Evolutionary conservation across 1,140 invertebrate genomes (phyloP).

Genomic region (Aphis gossypii): DNA sequence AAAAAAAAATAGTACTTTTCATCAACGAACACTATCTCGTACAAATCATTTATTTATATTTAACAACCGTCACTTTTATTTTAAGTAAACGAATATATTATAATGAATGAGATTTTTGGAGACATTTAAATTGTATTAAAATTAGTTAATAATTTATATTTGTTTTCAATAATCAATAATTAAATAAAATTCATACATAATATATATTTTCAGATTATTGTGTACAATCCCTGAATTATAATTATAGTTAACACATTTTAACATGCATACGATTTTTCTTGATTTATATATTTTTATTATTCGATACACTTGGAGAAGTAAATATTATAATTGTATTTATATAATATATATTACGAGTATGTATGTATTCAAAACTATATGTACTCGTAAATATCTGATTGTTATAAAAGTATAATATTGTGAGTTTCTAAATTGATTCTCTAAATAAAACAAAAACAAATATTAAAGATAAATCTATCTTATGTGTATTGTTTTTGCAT

Average conservation of each 20-base stretch:
- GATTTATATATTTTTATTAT: too few relatives aligned
- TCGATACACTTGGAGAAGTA: not conserved
- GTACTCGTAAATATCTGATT: not conserved
- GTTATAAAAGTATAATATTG: not conserved
- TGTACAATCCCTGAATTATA: too few relatives aligned
- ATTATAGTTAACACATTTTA: not conserved
- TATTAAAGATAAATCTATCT: not conserved
- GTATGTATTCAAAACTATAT: not conserved
- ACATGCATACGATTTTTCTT: not conserved
- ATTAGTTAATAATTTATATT: not conserved
- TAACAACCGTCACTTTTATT: not conserved
- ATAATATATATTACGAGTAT: not conserved
- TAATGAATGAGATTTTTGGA: not conserved
- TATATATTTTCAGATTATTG: not conserved
- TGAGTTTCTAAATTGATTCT: not conserved
- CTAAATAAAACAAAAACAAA: not conserved
- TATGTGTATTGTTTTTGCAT: not conserved
- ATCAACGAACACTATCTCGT: not conserved
- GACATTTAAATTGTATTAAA: not conserved
- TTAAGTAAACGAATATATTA: not conserved
- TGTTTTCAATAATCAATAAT: not conserved
- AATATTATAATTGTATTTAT: not conserved
- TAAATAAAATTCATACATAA: not conserved
- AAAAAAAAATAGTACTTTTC: not conserved
- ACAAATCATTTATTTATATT: not conserved